Evolutionary conservation across 2,888 invertebrate genomes (phyloP), one percentile per base, ranked within the genome.

Genomic region (Drosophila anceps): DNA sequence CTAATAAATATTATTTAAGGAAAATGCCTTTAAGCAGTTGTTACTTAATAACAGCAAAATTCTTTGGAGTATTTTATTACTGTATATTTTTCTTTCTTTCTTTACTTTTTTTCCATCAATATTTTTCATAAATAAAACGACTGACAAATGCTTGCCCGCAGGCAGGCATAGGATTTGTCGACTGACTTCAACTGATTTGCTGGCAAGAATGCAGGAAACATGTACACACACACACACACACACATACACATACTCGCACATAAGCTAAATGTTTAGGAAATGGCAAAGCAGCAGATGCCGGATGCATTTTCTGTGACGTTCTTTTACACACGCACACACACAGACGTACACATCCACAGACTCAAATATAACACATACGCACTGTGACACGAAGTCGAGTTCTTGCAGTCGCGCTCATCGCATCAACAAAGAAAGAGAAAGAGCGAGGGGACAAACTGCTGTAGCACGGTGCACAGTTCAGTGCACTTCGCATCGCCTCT

Each of bases 211-310:
- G 55, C 70, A 68, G 59, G 44, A 60, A 37, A 39, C 39, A 50
- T 20, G 20, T n/a, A 62, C 33, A 51, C 29, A 37, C 35, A 50
- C 57, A 53, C 46, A 64, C 33, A n/a, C 43, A 69, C 31, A 55
- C 43, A 53, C 29, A 54, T 18, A 50, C 39, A 50, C 24, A 51
- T 37, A 27, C 31, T 41, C 24, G 6, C 15, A 50, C 53, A 37
- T 50, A 33, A 61, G 73, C 76, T 81, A 90, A 88, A 85, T 88
- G 90, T 90, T 86, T 86, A 90, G 90, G 90, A 90, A 90, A 76
- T 81, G 65, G 90, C 79, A 83, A 62, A 69, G 76, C 83, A 82
- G 72, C 88, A 71, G 81, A 46, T 73, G 71, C 76, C 78, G 88
- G 76, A 83, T 86, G 82, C 85, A 77, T 84, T 79, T 84, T 72